Percentiles rank a stretch among this genome's conserved stretches.
phyloP scores from a whole-genome alignment of 2,888 invertebrate genomes.

The Eucriotettix oculatus region DNA sequence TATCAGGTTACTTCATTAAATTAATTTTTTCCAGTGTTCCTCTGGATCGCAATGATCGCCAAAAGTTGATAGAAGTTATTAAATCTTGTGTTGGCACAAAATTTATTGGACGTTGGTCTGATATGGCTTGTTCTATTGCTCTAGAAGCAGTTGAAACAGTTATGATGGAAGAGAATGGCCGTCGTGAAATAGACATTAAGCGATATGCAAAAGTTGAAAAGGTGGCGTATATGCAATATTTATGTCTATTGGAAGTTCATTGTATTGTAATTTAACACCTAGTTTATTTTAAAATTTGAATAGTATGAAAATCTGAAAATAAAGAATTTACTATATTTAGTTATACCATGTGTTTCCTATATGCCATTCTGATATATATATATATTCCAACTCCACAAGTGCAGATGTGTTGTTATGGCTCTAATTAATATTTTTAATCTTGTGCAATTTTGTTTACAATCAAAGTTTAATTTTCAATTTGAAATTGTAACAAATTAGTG shows the following conservation, averaged over 20 bases:
- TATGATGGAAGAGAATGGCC: slow-evolving; percentile 69
- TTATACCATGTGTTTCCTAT: no score
- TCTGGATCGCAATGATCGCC: slow-evolving; percentile 64
- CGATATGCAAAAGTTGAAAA: slow-evolving; percentile 83
- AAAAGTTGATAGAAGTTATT: slow-evolving; percentile 48
- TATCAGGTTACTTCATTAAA: background rate
- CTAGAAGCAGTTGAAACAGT: slow-evolving; percentile 90
- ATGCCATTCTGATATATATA: no score
- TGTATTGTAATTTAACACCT: background rate
- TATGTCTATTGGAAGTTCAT: background rate
- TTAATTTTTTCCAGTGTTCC: slow-evolving; percentile 40
- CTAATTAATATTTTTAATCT: no score
- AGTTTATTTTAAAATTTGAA: background rate
- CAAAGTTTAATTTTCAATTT: no score
- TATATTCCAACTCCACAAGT: no score
- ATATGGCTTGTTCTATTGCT: slow-evolving; percentile 89
- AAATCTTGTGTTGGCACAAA: slow-evolving; percentile 94
- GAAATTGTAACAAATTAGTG: no score
- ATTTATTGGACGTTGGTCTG: slow-evolving; percentile 90
- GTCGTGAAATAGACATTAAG: slow-evolving; percentile 93
- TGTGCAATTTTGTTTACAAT: no score
- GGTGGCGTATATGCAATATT: slow-evolving; percentile 18
- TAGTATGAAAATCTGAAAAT: no score
- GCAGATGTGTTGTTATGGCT: no score
- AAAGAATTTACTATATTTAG: no score